Percentiles rank a stretch among this genome's conserved stretches.
phyloP scores from a whole-genome alignment of 2,797 vertebrate genomes.

The Takifugu ocellatus region DNA sequence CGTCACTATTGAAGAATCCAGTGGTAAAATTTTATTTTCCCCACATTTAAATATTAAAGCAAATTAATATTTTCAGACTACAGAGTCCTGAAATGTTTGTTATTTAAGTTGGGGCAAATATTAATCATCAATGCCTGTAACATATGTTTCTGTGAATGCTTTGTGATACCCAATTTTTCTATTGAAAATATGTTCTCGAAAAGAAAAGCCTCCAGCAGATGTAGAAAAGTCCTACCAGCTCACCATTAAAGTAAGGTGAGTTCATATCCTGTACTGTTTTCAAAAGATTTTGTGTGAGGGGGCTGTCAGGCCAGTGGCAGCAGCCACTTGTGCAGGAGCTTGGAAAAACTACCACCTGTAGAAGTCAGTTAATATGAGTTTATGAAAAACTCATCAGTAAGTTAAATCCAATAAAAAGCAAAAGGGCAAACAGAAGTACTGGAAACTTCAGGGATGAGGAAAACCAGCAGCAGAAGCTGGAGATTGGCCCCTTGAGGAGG shows the following conservation, averaged over 20 bases:
- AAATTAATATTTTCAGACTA: not conserved
- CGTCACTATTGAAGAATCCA: conserved; percentile 62
- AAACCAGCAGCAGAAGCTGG: no score
- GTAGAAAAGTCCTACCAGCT: conserved; percentile 66
- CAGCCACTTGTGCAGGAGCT: no score
- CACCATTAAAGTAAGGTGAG: conserved; percentile 69
- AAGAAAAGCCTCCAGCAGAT: conserved; percentile 68
- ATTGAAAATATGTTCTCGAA: not conserved
- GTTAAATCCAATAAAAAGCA: no score
- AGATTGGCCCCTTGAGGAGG: no score
- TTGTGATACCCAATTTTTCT: not conserved
- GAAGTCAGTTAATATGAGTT: no score
- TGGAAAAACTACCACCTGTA: no score
- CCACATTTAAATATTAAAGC: not conserved
- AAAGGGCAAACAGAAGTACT: no score
- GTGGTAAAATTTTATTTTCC: conserved; percentile 33
- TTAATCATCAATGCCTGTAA: no score
- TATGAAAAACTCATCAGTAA: no score
- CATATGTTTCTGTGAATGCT: not conserved
- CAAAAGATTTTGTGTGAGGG: not conserved
- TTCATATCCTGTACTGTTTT: no score
- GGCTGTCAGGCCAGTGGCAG: no score
- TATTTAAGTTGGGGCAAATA: not conserved
- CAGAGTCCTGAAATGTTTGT: not conserved
- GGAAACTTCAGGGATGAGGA: no score